Conservation (phyloP, 2,797 vertebrate genomes). For the Tragopan temminckii region DNA sequence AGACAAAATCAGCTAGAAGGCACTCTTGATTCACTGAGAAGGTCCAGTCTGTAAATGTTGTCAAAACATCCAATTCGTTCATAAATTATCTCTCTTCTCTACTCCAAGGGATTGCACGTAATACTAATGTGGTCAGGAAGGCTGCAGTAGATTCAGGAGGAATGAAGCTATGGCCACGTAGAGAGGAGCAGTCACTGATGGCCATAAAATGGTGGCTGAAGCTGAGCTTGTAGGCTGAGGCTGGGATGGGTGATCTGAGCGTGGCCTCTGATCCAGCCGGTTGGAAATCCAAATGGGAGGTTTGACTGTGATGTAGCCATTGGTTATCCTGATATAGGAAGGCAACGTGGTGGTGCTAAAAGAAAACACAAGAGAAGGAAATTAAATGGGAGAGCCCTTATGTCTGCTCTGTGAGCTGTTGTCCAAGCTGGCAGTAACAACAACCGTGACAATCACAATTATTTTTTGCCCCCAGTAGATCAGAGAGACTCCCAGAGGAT, state of each 20-base stretch:
- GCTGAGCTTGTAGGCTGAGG: constrained; percentile 62
- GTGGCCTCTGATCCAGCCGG: constrained; percentile 79
- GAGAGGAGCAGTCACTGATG: constrained; percentile 60
- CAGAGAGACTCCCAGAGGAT: background rate
- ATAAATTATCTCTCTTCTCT: constrained; percentile 66
- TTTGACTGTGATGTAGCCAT: constrained; percentile 89
- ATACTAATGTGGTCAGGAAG: constrained; percentile 79
- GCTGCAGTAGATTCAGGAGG: constrained; percentile 72
- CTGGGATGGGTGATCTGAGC: constrained; percentile 4
- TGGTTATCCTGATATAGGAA: constrained; percentile 86
- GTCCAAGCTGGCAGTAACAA: background rate
- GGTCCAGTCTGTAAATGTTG: constrained; percentile 59
- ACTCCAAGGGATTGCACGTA: constrained; percentile 52
- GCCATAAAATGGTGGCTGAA: background rate
- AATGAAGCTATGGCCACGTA: constrained; percentile 59
- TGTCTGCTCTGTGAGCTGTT: background rate
- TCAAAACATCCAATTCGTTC: constrained; percentile 40
- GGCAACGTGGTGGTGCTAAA: constrained; percentile 87
- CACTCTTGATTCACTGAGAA: constrained; percentile 70
- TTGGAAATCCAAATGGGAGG: constrained; percentile 86
- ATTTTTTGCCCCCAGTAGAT: background rate
- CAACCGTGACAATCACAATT: background rate
- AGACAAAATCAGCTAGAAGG: constrained; percentile 74
- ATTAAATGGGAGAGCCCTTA: background rate
- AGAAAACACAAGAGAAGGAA: constrained; percentile 50